These are phyloP conservation scores for Fissipunctia ypsillon DNA, from an alignment of 2,888 invertebrate species.

Conservation along the genomic window DNA sequence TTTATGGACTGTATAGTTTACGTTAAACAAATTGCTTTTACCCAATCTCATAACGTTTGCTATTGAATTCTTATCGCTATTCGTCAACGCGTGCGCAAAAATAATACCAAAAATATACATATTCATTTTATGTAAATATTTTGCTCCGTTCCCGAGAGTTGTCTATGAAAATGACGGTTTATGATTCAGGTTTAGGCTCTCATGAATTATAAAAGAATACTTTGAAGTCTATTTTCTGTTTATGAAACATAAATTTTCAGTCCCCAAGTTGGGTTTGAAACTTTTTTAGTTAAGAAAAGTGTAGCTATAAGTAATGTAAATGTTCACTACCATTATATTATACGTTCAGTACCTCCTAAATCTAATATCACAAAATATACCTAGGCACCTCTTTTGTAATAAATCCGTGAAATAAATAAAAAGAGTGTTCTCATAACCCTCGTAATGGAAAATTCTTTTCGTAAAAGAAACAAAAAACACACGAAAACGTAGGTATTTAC, in stretches of 20 bases:
- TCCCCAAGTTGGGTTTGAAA: neutral
- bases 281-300: neutral
- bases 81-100: constrained; percentile 62
- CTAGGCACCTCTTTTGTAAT: neutral
- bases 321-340: neutral
- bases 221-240: constrained; percentile 12
- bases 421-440: neutral
- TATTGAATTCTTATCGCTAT: constrained; percentile 83
- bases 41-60: constrained; percentile 64
- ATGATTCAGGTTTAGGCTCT: constrained; percentile 28
- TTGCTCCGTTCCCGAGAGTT: constrained; percentile 20
- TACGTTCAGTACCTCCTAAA: neutral
- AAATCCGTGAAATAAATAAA: constrained; percentile 1
- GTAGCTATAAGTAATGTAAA: neutral
- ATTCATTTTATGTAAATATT: constrained; percentile 63
- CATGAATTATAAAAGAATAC: constrained; percentile 42
- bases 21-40: constrained; percentile 66
- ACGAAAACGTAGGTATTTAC: neutral
- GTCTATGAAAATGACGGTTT: constrained; percentile 33
- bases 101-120: constrained; percentile 57
- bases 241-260: neutral
- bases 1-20: constrained; percentile 65
- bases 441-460: neutral
- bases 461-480: neutral
- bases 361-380: neutral